phyloP scores from a whole-genome alignment of 2,888 invertebrate species.

The Diaphora mendica region DNA sequence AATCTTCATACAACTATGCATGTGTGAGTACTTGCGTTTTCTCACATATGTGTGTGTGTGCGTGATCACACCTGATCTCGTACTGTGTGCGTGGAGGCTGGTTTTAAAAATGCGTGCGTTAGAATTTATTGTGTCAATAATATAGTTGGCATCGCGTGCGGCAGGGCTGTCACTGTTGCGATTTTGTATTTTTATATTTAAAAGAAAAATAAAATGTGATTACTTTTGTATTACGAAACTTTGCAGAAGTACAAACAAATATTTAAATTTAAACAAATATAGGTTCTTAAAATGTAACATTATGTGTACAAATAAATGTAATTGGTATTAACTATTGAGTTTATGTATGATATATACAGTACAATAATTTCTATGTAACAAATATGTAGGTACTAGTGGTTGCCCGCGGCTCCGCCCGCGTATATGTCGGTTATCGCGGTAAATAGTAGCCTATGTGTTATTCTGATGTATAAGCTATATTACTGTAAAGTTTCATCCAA shows the following conservation, averaged over 20 bases:
- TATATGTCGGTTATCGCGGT: no score
- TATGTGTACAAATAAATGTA: not conserved
- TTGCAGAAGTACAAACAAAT: no score
- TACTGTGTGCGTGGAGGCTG: constrained; percentile 61
- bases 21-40: constrained; percentile 15
- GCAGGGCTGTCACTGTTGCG: constrained; percentile 44
- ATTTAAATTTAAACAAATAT: no score
- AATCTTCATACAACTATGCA: constrained; percentile 5
- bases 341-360: not conserved
- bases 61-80: constrained; percentile 39
- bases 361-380: not conserved
- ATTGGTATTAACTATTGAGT: no score
- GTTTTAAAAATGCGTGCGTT: constrained; percentile 79
- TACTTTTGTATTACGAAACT: not conserved
- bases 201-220: not conserved
- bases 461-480: no score
- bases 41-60: constrained; percentile 36
- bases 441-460: no score
- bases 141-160: constrained; percentile 55
- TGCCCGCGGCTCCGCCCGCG: no score
- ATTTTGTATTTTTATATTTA: not conserved
- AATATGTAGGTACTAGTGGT: no score
- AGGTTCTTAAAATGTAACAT: not conserved
- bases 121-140: constrained; percentile 85
- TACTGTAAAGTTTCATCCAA: no score